Conservation (phyloP, 2,113 vertebrate genomes). For the Craseonycteris thonglongyai region DNA sequence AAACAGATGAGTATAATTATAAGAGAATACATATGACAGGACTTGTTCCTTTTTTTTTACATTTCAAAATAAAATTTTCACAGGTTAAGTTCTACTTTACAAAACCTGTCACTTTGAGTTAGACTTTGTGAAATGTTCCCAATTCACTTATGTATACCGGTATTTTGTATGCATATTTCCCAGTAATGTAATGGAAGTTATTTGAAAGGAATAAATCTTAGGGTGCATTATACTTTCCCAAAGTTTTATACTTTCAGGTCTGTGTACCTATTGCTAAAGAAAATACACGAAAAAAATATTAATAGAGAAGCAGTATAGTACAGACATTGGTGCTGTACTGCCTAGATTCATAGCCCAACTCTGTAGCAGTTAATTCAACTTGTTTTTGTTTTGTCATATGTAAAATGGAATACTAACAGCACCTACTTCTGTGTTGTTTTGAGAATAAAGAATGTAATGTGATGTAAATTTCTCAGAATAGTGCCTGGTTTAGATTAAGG, state of each 20-base stretch:
- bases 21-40: background rate
- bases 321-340: background rate
- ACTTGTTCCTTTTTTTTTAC: constrained; percentile 7
- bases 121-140: background rate
- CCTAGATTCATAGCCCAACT: background rate
- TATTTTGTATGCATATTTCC: background rate
- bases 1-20: background rate
- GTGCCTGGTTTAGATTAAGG: background rate
- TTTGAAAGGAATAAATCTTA: background rate
- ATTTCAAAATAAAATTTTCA: constrained; percentile 18
- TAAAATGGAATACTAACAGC: background rate
- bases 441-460: background rate
- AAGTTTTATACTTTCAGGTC: background rate
- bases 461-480: background rate
- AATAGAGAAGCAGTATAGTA: background rate
- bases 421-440: background rate
- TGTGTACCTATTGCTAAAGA: background rate
- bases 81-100: background rate
- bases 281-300: background rate
- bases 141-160: background rate
- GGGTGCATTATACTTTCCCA: background rate
- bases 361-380: background rate
- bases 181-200: background rate
- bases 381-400: background rate
- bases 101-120: background rate